These are phyloP conservation scores for Stichopus horrens DNA, from an alignment of 53 echinoderm and acorn worm species.

Conservation along the genomic window DNA sequence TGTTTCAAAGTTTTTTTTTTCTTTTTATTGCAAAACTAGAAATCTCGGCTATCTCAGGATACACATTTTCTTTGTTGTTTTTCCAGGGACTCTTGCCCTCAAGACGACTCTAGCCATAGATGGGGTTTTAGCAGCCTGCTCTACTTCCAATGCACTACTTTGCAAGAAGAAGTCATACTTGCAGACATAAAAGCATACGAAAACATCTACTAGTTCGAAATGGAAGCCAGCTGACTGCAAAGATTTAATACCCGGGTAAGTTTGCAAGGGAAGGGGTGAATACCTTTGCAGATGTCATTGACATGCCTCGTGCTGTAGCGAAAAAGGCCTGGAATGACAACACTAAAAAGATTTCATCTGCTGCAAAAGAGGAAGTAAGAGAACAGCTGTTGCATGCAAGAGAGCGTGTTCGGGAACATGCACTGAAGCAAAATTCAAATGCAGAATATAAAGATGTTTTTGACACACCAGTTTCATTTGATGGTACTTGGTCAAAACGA, in stretches of 20 bases:
- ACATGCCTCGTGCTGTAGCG: conserved; percentile 18
- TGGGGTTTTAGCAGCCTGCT: conserved; percentile 31
- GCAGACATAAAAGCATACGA: conserved; percentile 6
- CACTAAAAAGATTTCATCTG: conserved; percentile 8
- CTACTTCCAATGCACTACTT: conserved; percentile 22
- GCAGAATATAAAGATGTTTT: conserved; percentile 13
- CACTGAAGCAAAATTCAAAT: not conserved
- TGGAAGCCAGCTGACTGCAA: conserved; percentile 9
- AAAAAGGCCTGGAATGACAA: conserved; percentile 41
- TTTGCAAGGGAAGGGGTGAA: conserved; percentile 10
- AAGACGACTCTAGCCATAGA: conserved; percentile 7
- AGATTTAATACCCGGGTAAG: conserved; percentile 16
- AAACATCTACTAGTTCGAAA: not conserved
- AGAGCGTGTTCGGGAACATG: conserved; percentile 16
- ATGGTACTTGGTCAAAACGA: conserved; percentile 52
- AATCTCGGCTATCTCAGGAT: too few relatives aligned
- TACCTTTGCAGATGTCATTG: not conserved
- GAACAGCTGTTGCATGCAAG: not conserved
- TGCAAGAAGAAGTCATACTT: not conserved
- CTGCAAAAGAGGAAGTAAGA: conserved; percentile 4
- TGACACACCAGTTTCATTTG: conserved; percentile 48
- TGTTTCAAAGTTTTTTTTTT: too few relatives aligned
- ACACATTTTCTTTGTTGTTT: too few relatives aligned
- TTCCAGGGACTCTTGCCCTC: too few relatives aligned
- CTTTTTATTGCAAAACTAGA: too few relatives aligned